phyloP scores from a whole-genome alignment of 2,888 invertebrate species.

The Beris morrisii region DNA sequence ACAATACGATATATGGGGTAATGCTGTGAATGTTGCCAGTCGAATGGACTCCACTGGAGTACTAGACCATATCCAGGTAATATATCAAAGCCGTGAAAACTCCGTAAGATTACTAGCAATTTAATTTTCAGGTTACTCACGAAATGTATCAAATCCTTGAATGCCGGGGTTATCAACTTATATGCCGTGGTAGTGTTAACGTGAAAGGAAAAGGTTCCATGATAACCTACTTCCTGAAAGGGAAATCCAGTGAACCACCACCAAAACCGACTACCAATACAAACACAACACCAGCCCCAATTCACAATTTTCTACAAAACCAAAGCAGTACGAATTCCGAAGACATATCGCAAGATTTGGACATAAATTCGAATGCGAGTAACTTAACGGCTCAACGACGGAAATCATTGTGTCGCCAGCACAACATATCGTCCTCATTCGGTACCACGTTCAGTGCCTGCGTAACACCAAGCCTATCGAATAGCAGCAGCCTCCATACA shows the following conservation, averaged over 20 bases:
- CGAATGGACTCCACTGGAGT: slow-evolving; percentile 94
- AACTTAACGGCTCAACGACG: slow-evolving; percentile 53
- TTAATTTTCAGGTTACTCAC: slow-evolving; percentile 72
- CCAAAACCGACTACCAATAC: slow-evolving; percentile 14
- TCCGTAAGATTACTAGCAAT: not conserved
- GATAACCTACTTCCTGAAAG: slow-evolving; percentile 77
- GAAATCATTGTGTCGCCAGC: slow-evolving; percentile 55
- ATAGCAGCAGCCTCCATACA: slow-evolving; percentile 46
- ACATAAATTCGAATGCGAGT: slow-evolving; percentile 50
- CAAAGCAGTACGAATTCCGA: slow-evolving; percentile 47
- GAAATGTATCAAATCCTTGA: slow-evolving; percentile 82
- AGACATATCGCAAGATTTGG: slow-evolving; percentile 49
- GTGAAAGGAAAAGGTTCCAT: slow-evolving; percentile 95
- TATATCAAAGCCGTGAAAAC: slow-evolving; percentile 31
- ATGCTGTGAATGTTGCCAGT: slow-evolving; percentile 92
- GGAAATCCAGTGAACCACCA: slow-evolving; percentile 42
- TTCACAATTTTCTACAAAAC: slow-evolving; percentile 39
- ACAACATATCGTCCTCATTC: slow-evolving; percentile 55
- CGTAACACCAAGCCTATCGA: slow-evolving; percentile 51
- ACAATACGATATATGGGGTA: slow-evolving; percentile 95
- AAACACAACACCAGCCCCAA: slow-evolving; percentile 8
- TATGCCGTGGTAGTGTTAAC: slow-evolving; percentile 83
- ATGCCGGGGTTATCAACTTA: slow-evolving; percentile 75
- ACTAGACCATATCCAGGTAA: slow-evolving; percentile 83
- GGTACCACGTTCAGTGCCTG: slow-evolving; percentile 52